Percentiles rank a stretch among this genome's conserved stretches.
These are phyloP conservation scores for Oncorhynchus kisutch DNA, from an alignment of 2,113 vertebrate genomes.

Conservation along the genomic window DNA sequence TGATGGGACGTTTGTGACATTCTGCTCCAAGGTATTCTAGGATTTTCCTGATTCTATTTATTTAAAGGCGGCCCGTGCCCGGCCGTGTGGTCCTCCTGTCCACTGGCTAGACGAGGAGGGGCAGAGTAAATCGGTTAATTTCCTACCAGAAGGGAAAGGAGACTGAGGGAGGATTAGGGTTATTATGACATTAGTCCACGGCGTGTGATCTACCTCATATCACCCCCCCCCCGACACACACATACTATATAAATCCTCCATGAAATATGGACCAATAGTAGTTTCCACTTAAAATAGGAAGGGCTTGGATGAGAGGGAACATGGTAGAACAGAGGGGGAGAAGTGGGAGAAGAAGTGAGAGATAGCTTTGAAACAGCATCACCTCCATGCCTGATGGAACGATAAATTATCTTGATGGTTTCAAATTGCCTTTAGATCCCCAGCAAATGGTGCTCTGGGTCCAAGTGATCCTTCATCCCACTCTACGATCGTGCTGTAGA, in stretches of 20 bases:
- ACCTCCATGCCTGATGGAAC: not conserved
- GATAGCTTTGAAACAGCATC: conserved; percentile 3
- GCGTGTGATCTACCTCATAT: not conserved
- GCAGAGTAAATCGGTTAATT: not conserved
- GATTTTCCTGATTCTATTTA: conserved; percentile 16
- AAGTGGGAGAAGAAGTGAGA: not conserved
- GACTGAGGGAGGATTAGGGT: not conserved
- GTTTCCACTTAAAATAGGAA: conserved; percentile 6
- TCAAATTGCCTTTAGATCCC: conserved; percentile 24
- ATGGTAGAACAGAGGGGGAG: too few relatives aligned
- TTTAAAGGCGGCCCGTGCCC: not conserved
- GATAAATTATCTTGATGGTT: conserved; percentile 30
- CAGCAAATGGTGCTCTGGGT: not conserved
- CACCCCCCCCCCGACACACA: not conserved
- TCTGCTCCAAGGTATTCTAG: conserved; percentile 6
- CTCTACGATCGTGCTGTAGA: not conserved
- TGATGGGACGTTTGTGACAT: conserved; percentile 11
- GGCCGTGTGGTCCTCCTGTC: not conserved
- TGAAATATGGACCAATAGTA: not conserved
- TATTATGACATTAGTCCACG: not conserved
- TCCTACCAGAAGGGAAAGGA: not conserved
- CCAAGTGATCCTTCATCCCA: conserved; percentile 9
- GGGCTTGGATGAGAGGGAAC: not conserved
- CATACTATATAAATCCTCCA: not conserved
- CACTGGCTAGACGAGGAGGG: not conserved